These are phyloP conservation scores for Athene noctua DNA, from an alignment of 2,113 vertebrate species.

Conservation along the genomic window DNA sequence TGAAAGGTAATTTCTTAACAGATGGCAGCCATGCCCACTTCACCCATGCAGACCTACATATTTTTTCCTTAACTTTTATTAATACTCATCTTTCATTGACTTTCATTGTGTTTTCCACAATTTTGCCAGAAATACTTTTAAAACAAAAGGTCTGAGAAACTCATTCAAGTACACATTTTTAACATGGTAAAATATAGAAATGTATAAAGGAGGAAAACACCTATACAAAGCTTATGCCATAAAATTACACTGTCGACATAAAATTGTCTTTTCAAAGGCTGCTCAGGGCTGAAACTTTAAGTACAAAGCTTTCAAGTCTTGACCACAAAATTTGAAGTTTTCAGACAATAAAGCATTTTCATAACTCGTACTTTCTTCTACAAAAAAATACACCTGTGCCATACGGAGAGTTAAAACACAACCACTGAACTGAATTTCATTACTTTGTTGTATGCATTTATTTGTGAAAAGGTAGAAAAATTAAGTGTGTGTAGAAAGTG, in stretches of 20 bases:
- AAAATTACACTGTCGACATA: background rate
- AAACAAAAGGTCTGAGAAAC: background rate
- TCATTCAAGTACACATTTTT: background rate
- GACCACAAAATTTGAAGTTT: background rate
- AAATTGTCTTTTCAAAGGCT: background rate
- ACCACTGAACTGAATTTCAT: background rate
- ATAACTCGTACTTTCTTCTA: background rate
- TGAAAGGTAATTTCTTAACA: conserved; percentile 2
- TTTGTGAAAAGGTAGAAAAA: background rate
- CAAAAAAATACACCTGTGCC: background rate
- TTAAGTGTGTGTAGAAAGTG: background rate
- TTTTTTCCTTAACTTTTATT: background rate
- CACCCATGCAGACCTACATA: background rate
- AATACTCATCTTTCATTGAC: background rate
- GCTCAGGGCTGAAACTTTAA: background rate
- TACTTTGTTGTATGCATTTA: background rate
- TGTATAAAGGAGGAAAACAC: background rate
- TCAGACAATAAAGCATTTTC: background rate
- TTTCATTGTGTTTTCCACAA: background rate
- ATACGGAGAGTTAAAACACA: background rate
- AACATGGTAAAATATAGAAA: background rate
- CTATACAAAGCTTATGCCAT: background rate
- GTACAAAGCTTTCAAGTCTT: background rate
- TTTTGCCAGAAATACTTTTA: background rate
- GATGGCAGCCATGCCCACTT: background rate